Percentiles rank a stretch among this genome's conserved stretches.
These are phyloP conservation scores for Hippoglossus stenolepis DNA, from an alignment of 2,113 vertebrate genomes.

Conservation along the genomic window DNA sequence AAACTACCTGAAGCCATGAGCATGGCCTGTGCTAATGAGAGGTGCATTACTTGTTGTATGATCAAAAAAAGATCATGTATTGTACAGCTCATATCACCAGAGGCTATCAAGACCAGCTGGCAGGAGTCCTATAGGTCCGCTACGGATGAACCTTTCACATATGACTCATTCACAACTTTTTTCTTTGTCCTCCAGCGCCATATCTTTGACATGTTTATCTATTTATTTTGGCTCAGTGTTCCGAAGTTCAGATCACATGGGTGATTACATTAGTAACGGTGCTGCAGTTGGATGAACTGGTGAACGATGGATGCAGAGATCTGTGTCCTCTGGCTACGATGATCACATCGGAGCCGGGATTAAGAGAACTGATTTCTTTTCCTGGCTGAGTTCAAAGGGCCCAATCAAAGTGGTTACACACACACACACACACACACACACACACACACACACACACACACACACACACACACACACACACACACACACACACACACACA, in stretches of 20 bases:
- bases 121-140: slow-evolving; percentile 44
- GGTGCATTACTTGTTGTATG: slow-evolving; percentile 41
- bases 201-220: slow-evolving; percentile 56
- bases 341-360: slow-evolving; percentile 66
- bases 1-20: slow-evolving; percentile 53
- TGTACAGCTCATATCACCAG: slow-evolving; percentile 44
- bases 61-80: slow-evolving; percentile 54
- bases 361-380: slow-evolving; percentile 67
- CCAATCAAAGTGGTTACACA: slow-evolving; percentile 62
- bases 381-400: slow-evolving; percentile 67
- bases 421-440: too few relatives aligned
- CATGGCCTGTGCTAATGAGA: slow-evolving; percentile 71
- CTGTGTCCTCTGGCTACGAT: slow-evolving; percentile 61
- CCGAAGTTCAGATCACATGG: slow-evolving; percentile 56
- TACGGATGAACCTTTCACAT: slow-evolving; percentile 37
- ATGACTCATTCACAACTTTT: slow-evolving; percentile 57
- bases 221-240: slow-evolving; percentile 62
- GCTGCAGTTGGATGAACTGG: slow-evolving; percentile 55
- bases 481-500: not conserved
- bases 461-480: not conserved
- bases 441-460: not conserved
- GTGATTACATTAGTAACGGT: slow-evolving; percentile 67
- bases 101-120: slow-evolving; percentile 62
- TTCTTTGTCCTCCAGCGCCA: not conserved
- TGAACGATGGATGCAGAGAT: slow-evolving; percentile 65